Percentiles rank a stretch among this genome's conserved stretches.
Conservation (phyloP, 1,140 invertebrate species). For the Drosophila suzukii region DNA sequence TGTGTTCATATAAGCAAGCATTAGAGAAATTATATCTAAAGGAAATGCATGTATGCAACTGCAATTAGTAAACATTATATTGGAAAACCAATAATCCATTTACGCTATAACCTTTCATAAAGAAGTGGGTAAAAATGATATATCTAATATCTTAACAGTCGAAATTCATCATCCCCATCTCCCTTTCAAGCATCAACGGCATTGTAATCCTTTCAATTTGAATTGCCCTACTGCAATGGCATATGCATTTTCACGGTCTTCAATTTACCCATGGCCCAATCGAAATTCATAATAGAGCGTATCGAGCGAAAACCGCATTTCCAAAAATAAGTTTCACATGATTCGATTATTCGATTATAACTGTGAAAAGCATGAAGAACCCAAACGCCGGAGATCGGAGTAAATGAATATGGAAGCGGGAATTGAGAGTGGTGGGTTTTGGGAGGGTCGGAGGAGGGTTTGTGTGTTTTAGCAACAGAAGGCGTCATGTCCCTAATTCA, state of each 20-base stretch:
- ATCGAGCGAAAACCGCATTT: conserved; percentile 55
- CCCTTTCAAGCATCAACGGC: not conserved
- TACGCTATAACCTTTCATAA: not conserved
- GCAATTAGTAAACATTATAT: not conserved
- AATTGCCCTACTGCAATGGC: conserved; percentile 17
- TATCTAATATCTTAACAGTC: conserved; percentile 8
- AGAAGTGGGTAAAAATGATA: not conserved
- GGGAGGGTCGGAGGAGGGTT: conserved; percentile 14
- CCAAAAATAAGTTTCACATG: conserved; percentile 57
- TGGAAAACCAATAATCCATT: not conserved
- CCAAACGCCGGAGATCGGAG: conserved; percentile 13
- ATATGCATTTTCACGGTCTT: conserved; percentile 49
- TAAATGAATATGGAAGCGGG: conserved; percentile 27
- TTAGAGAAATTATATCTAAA: not conserved
- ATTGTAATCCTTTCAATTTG: conserved; percentile 41
- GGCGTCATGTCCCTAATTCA: conserved; percentile 80
- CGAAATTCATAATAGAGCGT: conserved; percentile 34
- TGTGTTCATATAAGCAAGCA: too few species aligned
- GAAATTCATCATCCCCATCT: not conserved
- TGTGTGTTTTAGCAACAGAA: conserved; percentile 58
- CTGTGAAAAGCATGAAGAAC: conserved; percentile 52
- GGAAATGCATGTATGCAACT: not conserved
- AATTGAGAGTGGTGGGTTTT: conserved; percentile 14
- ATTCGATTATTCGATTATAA: conserved; percentile 65
- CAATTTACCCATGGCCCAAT: conserved; percentile 25